A percentile compares a stretch with the other conserved stretches of the same genome.
Conservation (phyloP, 2,888 invertebrate genomes). For the Orgyia antiqua region DNA sequence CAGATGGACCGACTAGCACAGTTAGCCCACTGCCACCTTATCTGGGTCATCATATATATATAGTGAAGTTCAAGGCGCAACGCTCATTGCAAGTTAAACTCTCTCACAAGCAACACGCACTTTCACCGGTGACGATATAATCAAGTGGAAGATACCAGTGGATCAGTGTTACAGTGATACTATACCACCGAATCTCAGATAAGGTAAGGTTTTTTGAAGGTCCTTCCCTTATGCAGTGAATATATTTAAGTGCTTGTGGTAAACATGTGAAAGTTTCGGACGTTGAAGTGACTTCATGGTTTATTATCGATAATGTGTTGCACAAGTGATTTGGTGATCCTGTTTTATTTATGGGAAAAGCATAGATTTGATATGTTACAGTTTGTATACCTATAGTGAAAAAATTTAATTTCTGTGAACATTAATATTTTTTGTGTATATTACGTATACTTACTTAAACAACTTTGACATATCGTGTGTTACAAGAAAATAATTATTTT, state of each 20-base stretch:
- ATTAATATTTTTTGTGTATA: no score
- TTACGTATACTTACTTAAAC: no score
- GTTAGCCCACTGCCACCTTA: slow-evolving; percentile 74
- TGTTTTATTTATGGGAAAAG: slow-evolving; percentile 17
- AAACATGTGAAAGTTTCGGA: slow-evolving; percentile 32
- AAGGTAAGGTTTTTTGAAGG: slow-evolving; percentile 54
- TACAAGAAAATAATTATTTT: no score
- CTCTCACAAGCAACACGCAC: slow-evolving; percentile 68
- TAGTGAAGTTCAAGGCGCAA: slow-evolving; percentile 89
- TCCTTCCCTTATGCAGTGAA: slow-evolving; percentile 31
- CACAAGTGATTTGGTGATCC: slow-evolving; percentile 35
- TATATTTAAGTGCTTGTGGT: slow-evolving; percentile 27
- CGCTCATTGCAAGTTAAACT: slow-evolving; percentile 78
- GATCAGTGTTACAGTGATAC: slow-evolving; percentile 53
- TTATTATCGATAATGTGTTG: slow-evolving; percentile 28
- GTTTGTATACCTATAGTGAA: no score
- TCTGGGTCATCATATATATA: slow-evolving; percentile 91
- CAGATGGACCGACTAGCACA: slow-evolving; percentile 62
- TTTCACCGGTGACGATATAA: slow-evolving; percentile 62
- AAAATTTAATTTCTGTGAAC: no score
- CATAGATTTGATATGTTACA: no score
- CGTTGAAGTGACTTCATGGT: slow-evolving; percentile 29
- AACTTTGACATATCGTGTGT: no score
- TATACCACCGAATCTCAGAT: slow-evolving; percentile 44
- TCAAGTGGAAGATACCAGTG: slow-evolving; percentile 59